Evolutionary conservation across 2,113 vertebrate species (phyloP), one percentile per base, ranked within the genome.

Genomic region (Dicaeum eximium): DNA sequence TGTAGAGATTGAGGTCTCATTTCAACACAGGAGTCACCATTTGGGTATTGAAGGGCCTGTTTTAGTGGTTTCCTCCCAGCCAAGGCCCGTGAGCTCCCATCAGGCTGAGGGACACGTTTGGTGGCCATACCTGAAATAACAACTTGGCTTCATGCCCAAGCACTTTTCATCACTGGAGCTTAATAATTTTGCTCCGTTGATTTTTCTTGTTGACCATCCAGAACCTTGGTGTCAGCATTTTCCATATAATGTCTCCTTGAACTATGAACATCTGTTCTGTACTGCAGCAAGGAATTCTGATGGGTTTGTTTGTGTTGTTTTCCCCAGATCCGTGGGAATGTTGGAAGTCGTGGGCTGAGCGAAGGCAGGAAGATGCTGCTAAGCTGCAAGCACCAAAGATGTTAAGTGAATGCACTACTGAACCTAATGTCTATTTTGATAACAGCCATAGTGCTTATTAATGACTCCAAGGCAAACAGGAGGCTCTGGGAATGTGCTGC

Each of bases 301-400:
- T 25, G 22, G 31, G 19, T 17, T 7, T 7, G 33, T 45, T 40
- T 50, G 56, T 61, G 27, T 31, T 57, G 56, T 67, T 56, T 24
- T 27, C 64, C 54, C 14, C 73, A 97, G 96, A 88, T 95, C 91
- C 44, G 9, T 57, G 47, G 86, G 75, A 88, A 82, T 9, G 61
- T 6, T 72, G 30, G 61, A 87, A 90, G 81, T 85, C 56, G 24
- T 51, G 66, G 88, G 96, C 95, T 58, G 84, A 75, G 83, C 57
- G 23, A 79, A 83, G 7, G 37, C 42, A 70, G 95, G 73, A 89
- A 94, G 96, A 94, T 86, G 97, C 98, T 98, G 97, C 97, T 96
- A 93, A 86, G 74, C 78, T 84, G 95, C 73, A 66, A 97, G 96
- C 96, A 97, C 98, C 98, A 98, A 98, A 98, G 98, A 98, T 91